Evolutionary conservation across 2,888 invertebrate genomes (phyloP), one percentile per base, ranked within the genome.

Genomic region (Pedicia rivosa): DNA sequence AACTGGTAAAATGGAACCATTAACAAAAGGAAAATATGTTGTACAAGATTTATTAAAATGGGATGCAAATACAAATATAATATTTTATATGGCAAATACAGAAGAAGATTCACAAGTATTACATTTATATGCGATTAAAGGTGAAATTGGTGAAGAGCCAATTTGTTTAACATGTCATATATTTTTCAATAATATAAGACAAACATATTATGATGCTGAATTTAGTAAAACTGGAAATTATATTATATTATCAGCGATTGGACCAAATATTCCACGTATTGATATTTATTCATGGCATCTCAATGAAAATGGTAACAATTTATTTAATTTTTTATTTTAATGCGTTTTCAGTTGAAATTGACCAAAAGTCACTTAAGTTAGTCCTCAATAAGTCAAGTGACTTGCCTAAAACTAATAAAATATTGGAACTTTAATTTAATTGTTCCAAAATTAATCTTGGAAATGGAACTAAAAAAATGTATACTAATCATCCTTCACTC

Each of bases 41-140:
- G 84, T 88, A 9, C 69, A 72, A 3, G 74, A 78, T 41, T 75
- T 88, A 38, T 51, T 83, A 14, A 63, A 69, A 5, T 87, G 84
- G 86, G 77, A 81, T 45, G 58, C 67, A 40, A 53, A 63, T 2
- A 65, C 67, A 40, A 66, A 78, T 48, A 52, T 72, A 26, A 71
- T 87, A 40, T 94, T 87, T 66, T 95, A 83, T 62, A 70, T 78
- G 47, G 87, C 87, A 1, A 88, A 83, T 22, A 71, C 72, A 5
- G 75, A 72, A 43, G 64, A 67, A 9, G 78, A 83, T 54, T 76
- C 88, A 1, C 74, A 79, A 4, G 73, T 78, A 37, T 73, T 81
- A 50, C 91, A 92, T 57, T 63, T 94, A 28, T 91, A 79, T 64
- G 70, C 75, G 7, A 68, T 84, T 6, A 69, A 73, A 42, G 61